Percentiles rank a stretch among this genome's conserved stretches.
These are phyloP conservation scores for Scylla paramamosain DNA, from an alignment of 1,140 invertebrate species.

Conservation along the genomic window DNA sequence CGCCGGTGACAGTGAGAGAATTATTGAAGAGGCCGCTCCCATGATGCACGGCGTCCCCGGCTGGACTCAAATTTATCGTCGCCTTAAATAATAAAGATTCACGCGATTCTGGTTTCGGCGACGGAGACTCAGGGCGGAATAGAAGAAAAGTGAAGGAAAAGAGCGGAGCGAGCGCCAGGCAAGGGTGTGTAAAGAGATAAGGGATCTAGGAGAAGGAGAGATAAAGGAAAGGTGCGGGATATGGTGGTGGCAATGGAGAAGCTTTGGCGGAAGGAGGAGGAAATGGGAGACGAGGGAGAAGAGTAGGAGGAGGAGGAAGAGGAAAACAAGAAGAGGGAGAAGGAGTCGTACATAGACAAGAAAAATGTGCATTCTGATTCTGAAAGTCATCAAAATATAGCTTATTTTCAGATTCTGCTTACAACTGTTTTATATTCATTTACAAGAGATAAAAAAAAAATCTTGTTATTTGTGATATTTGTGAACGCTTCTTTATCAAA, in stretches of 20 bases:
- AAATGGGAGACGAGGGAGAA: neutral
- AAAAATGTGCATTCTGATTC: neutral
- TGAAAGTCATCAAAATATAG: too few relatives aligned
- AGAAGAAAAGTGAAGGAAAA: neutral
- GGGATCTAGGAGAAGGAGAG: neutral
- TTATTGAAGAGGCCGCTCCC: neutral
- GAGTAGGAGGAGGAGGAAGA: neutral
- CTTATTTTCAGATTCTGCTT: too few relatives aligned
- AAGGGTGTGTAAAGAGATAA: neutral
- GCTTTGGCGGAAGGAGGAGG: neutral
- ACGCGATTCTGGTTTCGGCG: neutral
- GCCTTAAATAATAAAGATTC: constrained; percentile 4
- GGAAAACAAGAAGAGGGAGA: too few relatives aligned
- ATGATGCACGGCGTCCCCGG: neutral
- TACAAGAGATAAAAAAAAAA: too few relatives aligned
- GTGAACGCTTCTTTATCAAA: neutral
- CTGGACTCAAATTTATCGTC: neutral
- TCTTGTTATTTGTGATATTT: too few relatives aligned
- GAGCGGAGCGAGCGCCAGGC: neutral
- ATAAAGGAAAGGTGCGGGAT: neutral
- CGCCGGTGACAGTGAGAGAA: neutral
- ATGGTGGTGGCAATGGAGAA: neutral
- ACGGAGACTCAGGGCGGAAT: neutral
- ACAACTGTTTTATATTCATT: too few relatives aligned
- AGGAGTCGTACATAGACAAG: neutral